A percentile compares a stretch with the other conserved stretches of the same genome.
phyloP scores from a whole-genome alignment of 2,888 invertebrate species.

The Arctia plantaginis region DNA sequence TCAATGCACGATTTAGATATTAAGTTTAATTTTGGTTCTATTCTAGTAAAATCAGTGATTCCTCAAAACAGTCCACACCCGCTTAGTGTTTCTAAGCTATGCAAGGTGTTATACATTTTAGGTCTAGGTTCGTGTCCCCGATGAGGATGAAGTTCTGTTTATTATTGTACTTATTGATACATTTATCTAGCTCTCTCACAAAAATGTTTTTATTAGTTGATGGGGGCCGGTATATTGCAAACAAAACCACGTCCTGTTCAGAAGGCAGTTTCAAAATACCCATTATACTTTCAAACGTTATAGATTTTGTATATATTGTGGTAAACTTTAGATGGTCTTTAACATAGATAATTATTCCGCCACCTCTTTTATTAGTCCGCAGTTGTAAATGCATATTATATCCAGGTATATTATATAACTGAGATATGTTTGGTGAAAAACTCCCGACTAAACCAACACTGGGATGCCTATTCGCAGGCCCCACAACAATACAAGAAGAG shows the following conservation, averaged over 20 bases:
- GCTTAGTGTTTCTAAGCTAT: not conserved
- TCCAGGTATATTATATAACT: not conserved
- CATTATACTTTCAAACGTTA: not conserved
- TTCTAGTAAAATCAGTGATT: no score
- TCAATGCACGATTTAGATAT: no score
- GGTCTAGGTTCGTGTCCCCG: not conserved
- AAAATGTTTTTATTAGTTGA: not conserved
- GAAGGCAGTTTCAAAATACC: not conserved
- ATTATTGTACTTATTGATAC: not conserved
- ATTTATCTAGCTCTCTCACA: conserved; percentile 5
- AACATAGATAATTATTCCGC: no score
- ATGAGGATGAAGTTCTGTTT: not conserved
- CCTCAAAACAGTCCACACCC: conserved; percentile 6
- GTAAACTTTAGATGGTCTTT: not conserved
- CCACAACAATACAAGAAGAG: no score
- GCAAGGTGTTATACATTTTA: not conserved
- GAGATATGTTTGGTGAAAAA: not conserved
- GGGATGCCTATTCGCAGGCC: no score
- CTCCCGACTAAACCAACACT: no score
- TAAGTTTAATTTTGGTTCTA: no score
- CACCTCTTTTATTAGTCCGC: not conserved
- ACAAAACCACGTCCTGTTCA: conserved; percentile 9
- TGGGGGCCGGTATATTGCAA: conserved; percentile 14
- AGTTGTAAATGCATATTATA: not conserved
- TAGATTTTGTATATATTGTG: no score